Base-by-base conservation (phyloP, 2,888 invertebrate genomes). In the Octodonta nipae region DNA sequence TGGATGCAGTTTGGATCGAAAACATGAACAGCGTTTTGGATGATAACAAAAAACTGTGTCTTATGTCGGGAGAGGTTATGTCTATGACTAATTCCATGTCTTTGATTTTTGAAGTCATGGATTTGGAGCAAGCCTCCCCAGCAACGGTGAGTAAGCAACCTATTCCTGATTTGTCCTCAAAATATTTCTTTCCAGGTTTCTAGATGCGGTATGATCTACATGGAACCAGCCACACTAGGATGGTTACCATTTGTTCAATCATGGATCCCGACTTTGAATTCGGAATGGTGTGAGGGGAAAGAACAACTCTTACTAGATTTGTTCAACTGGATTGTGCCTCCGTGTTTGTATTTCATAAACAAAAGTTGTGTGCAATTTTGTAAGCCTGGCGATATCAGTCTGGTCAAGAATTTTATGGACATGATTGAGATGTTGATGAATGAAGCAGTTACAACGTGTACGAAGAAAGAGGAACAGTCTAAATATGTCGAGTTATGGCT, bases 1-100 rank as follows among this genome's bases (percentile, higher is more conserved):
- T 88, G 2, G 87, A 88, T 59, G 82, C 86, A 2, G 78, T 82
- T 3, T 88, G 88, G 88, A 84, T 87, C 45, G 87, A 88, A 65
- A 87, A 85, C 57, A 78, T 88, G 74, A 87, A 87, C 54, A 86
- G 86, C 1, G 85, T 84, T 3, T 63, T 88, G 42, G 88, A 88
- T 58, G 86, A 86, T 48, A 87, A 85, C 56, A 86, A 83, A 61
- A 87, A 86, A 54, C 67, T 88, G 12, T 88, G 87, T 54, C 63
- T 88, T 20, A 83, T 84, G 57, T 85, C 84, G 13, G 87, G 88
- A 11, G 88, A 88, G 63, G 81, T 85, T 22, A 85, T 88, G 64
- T 77, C 78, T 37, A 80, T 88, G 78, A 73, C 80, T 1, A 65
- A 65, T 40, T 69, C 72, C 1, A 86, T 87, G 84, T 85, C 83